These are phyloP conservation scores for Tholera decimalis DNA, from an alignment of 2,888 invertebrate species.

Conservation along the genomic window DNA sequence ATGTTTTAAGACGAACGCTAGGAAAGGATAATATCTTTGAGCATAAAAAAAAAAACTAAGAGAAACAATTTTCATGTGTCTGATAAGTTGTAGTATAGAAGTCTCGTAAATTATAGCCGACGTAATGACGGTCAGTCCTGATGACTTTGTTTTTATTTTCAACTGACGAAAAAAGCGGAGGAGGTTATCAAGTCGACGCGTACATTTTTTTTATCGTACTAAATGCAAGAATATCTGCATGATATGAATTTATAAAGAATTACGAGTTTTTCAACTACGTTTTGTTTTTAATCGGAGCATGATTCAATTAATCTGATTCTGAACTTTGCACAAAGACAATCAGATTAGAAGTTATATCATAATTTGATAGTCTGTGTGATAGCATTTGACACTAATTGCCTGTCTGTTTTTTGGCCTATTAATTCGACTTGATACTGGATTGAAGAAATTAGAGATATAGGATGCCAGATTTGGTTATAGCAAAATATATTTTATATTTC, in stretches of 20 bases:
- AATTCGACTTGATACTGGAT: too few species aligned
- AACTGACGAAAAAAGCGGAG: too few species aligned
- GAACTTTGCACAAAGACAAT: not conserved
- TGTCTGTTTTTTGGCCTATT: too few species aligned
- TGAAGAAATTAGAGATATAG: too few species aligned
- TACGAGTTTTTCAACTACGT: conserved; percentile 11
- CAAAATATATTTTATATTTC: not conserved
- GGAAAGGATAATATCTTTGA: too few species aligned
- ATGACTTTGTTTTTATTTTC: not conserved
- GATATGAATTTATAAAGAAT: conserved; percentile 1
- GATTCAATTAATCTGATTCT: not conserved
- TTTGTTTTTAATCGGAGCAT: not conserved
- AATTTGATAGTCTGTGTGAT: conserved; percentile 5
- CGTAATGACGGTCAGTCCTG: not conserved
- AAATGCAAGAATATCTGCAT: conserved; percentile 1
- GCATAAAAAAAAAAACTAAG: not conserved
- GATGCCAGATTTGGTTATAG: not conserved
- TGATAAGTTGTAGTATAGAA: not conserved
- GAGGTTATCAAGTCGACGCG: too few species aligned
- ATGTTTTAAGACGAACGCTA: not conserved
- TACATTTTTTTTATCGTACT: too few species aligned
- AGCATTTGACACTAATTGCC: too few species aligned
- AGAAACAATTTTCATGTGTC: not conserved
- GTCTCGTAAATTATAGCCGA: not conserved
- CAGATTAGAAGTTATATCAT: not conserved